Percentiles rank a stretch among this genome's conserved stretches.
Conservation (phyloP, 2,888 invertebrate species). For the Acronicta aceris region DNA sequence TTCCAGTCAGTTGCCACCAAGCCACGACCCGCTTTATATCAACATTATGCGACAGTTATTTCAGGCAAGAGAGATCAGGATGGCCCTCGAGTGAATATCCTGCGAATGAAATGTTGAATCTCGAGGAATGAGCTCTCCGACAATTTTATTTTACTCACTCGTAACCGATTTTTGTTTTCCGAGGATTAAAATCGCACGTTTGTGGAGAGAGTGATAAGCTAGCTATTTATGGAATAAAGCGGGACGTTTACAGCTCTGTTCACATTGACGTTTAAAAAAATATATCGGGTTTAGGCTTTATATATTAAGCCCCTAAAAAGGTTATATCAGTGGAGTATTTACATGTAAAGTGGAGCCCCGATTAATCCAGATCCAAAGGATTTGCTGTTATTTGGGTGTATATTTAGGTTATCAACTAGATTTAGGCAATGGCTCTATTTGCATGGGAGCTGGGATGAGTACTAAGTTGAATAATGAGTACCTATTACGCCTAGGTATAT, state of each 20-base stretch:
- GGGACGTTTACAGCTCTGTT: constrained; percentile 22
- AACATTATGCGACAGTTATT: constrained; percentile 84
- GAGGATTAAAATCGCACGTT: constrained; percentile 41
- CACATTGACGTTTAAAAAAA: constrained; percentile 41
- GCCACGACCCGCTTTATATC: constrained; percentile 71
- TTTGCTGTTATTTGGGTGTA: constrained; percentile 12
- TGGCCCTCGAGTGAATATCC: constrained; percentile 76
- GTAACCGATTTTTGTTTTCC: constrained; percentile 32
- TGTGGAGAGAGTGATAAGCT: constrained; percentile 25
- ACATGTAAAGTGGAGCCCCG: constrained; percentile 41
- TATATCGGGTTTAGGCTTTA: constrained; percentile 38
- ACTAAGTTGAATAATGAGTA: constrained; percentile 13
- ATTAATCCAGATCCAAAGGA: constrained; percentile 47
- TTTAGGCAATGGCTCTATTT: constrained; percentile 12
- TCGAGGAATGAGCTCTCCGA: constrained; percentile 41
- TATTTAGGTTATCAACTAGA: constrained; percentile 16
- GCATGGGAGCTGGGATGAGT: constrained; percentile 4
- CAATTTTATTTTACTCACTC: constrained; percentile 42
- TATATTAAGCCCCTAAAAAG: constrained; percentile 50
- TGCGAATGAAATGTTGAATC: constrained; percentile 74
- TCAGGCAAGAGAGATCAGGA: constrained; percentile 75
- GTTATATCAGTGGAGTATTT: constrained; percentile 41
- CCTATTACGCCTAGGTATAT: no score
- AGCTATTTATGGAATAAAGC: constrained; percentile 42
- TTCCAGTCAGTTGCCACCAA: constrained; percentile 64